Evolutionary conservation across 1,140 invertebrate species (phyloP), one percentile per base, ranked within the genome.

Genomic region (Charaxes varanes): DNA sequence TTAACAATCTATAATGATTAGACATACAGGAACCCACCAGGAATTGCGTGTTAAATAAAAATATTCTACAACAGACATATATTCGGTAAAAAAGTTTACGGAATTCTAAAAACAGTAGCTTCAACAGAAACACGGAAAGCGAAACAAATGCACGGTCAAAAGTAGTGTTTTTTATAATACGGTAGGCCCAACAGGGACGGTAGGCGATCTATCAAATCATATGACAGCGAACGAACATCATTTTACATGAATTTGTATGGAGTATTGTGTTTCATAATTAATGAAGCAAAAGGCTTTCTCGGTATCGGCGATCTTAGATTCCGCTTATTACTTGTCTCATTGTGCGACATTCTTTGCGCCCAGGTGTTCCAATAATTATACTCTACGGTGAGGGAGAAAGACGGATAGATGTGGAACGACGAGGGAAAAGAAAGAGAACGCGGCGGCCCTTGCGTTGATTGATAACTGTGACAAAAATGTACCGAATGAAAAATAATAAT

Each of bases 401-500:
- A 83, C 21, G 41, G 42, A 30, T 18, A 28, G 46, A 69, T 68
- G 11, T 24, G 21, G 33, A 50, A 45, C 17, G 19, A 11, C 17
- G 21, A 28, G 13, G 41, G 67, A 71, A 44, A 44, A n/a, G n/a
- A n/a, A 52, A 51, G 65, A 79, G 19, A 33, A 18, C 37, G 40
- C 7, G 50, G 4, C 24, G 59, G 63, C 66, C 73, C 63, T 73
- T 68, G 59, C 62, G 63, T 83, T 81, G 79, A 83, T 84, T 84
- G 79, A 84, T 84, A 84, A 84, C 79, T 84, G 79, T 81, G 79
- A 83, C 79, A 83, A 81, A 79, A 81, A 81, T 72, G 77, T 69
- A 64, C 66, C 74, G 81, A 74, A 81, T 80, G 77, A 83, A 81
- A 80, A 83, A 83, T 80, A 83, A 83, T 83, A 80, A 83, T 83